phyloP scores from a whole-genome alignment of 1,140 invertebrate species.

The Anoplophora glabripennis region DNA sequence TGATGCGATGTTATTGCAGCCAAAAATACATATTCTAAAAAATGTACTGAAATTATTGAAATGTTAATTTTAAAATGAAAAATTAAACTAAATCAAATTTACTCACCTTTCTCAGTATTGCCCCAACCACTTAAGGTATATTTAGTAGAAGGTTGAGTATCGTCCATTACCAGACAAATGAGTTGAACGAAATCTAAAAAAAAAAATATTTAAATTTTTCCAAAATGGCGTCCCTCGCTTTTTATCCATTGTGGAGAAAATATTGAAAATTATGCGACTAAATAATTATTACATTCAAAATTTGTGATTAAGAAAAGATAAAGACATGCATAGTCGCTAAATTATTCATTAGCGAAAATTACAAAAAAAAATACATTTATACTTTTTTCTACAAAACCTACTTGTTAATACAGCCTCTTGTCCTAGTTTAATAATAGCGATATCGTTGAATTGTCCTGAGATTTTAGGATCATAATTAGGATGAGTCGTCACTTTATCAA shows the following conservation, averaged over 20 bases:
- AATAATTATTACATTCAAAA: too few relatives aligned
- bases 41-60: too few relatives aligned
- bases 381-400: conserved; percentile 4
- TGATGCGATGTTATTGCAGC: too few relatives aligned
- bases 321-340: too few relatives aligned
- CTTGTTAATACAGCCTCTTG: conserved; percentile 51
- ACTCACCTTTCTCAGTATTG: conserved; percentile 36
- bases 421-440: conserved; percentile 58
- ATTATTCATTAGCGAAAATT: too few relatives aligned
- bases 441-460: conserved; percentile 54
- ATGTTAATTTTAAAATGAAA: too few relatives aligned
- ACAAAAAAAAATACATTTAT: background rate
- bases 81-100: background rate
- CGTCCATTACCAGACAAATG: conserved; percentile 57
- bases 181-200: conserved; percentile 57
- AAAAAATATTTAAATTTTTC: too few relatives aligned
- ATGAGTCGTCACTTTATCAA: conserved; percentile 54
- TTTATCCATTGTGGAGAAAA: too few relatives aligned
- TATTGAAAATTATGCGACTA: too few relatives aligned
- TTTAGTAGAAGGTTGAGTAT: conserved; percentile 9
- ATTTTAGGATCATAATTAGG: conserved; percentile 51
- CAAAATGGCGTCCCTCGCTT: too few relatives aligned
- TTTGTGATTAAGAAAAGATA: too few relatives aligned
- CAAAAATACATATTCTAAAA: too few relatives aligned
- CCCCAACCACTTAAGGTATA: conserved; percentile 45